Percentiles rank a stretch among this genome's conserved stretches.
phyloP scores from a whole-genome alignment of 1,140 invertebrate species.

The Ylistrum balloti region DNA sequence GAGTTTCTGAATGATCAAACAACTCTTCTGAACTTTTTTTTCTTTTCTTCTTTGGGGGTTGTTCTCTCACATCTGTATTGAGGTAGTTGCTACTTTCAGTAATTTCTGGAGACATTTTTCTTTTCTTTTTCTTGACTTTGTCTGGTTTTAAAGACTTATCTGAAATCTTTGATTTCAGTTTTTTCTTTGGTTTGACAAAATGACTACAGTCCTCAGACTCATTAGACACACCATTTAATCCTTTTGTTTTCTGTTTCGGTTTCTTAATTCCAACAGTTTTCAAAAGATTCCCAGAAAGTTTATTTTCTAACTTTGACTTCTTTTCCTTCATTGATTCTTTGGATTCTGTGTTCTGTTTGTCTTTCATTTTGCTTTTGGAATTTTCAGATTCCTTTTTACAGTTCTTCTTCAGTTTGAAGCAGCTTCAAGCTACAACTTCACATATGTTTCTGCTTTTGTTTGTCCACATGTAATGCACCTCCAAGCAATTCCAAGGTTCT shows the following conservation, averaged over 20 bases:
- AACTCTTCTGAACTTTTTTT: conserved; percentile 52
- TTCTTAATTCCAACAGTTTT: background rate
- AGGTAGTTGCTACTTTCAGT: background rate
- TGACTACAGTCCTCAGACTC: no score
- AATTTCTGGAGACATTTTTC: background rate
- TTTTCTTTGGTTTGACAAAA: no score
- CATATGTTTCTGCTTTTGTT: background rate
- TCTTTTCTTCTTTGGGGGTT: conserved; percentile 55
- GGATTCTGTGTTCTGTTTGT: no score
- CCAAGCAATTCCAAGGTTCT: background rate
- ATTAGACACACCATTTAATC: background rate
- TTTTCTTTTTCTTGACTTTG: background rate
- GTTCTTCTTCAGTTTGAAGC: background rate
- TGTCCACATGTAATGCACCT: background rate
- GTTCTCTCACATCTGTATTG: background rate
- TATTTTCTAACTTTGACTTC: background rate
- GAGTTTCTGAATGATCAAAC: background rate
- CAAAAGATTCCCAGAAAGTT: background rate
- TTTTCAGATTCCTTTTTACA: no score
- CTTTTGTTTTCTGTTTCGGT: background rate
- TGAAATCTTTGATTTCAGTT: no score
- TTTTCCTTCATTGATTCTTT: background rate
- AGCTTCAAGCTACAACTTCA: no score
- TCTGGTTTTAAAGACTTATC: background rate
- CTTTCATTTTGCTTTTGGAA: no score